Evolutionary conservation across 2,888 invertebrate genomes (phyloP), one percentile per base, ranked within the genome.

Genomic region (Idaea dimidiata): DNA sequence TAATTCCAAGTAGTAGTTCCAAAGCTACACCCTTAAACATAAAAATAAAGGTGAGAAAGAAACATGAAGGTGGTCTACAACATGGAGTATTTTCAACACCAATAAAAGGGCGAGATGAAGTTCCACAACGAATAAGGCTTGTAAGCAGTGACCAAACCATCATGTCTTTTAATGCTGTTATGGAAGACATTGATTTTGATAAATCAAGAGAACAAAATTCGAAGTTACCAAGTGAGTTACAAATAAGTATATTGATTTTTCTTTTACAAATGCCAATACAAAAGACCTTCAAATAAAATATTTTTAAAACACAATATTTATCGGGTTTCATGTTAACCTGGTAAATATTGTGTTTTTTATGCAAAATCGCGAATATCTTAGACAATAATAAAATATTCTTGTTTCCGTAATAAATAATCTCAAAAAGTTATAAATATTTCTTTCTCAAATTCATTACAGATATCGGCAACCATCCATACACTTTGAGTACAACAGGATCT

Each of bases 71-170:
- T 54, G 63, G 63, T 1, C 62, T 72, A 31, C 67, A 74, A 57
- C 69, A 72, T 58, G 83, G 80, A 32, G 62, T 79, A 14, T 64
- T 84, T 59, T 78, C 83, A 10, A 70, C 80, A 59, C 78, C 83
- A 64, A 63, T 72, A 54, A 71, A 69, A 33, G 62, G 67, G 55
- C 62, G 70, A 6, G 66, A 71, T 16, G 69, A 67, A 14, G 56
- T 62, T 7, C 67, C 73, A 7, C 80, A 85, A 65, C 82, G 78
- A 67, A 71, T 89, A 58, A 75, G 82, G 31, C 68, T 84, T 6
- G 80, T 84, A 5, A 85, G 78, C 63, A 91, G 91, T 67, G 87
- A 89, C 61, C 87, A 84, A 67, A 91, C 90, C 17, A 86, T 91
- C 24, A 81, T 89, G 79, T 86, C 87, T 1, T 91, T 91, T 63